Evolutionary conservation across 2,113 vertebrate genomes (phyloP), one percentile per base, ranked within the genome.

Genomic region (Odontesthes bonariensis): DNA sequence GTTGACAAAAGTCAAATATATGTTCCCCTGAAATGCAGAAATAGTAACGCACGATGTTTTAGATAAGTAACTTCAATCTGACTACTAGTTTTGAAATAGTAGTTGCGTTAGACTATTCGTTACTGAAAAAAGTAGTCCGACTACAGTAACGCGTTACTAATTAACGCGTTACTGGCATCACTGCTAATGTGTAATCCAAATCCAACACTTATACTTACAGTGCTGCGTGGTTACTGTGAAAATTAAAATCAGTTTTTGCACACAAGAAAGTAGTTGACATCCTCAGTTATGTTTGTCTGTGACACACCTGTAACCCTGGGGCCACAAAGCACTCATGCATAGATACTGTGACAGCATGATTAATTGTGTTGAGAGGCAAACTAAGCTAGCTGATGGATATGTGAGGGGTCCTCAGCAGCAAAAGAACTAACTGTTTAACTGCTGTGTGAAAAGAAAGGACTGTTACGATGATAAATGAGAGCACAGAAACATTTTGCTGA

Each of bases 321-420:
- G 86, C 70, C 79, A 68, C 84, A 17, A 47, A 72, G 72, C 81
- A 40, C 78, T 60, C 70, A 73, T 72, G 87, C 87, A 69, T 68
- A 69, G 67, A 65, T 67, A 58, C 71, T 75, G 74, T 83, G 86
- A 92, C 87, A 91, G 77, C 40, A 65, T 93, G 90, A 93, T 91
- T 91, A 87, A 92, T 88, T 74, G 78, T 65, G 63, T 87, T 88
- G 4, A 31, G 81, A 78, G 74, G 69, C 46, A 83, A 86, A 86
- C 73, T 53, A 69, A 88, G 79, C 73, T 6, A 62, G 54, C 66
- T 75, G 81, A 84, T 57, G 68, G 89, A 89, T 79, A 69, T 74
- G 61, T 66, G 86, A 75, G 56, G 75, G 82, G 66, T 78, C 53
- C 61, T 81, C 47, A 0, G 65, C 35, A 62, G 59, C 65, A 66